Evolutionary conservation across 2,113 vertebrate genomes (phyloP).

Genomic region (Beaufortia kweichowensis): DNA sequence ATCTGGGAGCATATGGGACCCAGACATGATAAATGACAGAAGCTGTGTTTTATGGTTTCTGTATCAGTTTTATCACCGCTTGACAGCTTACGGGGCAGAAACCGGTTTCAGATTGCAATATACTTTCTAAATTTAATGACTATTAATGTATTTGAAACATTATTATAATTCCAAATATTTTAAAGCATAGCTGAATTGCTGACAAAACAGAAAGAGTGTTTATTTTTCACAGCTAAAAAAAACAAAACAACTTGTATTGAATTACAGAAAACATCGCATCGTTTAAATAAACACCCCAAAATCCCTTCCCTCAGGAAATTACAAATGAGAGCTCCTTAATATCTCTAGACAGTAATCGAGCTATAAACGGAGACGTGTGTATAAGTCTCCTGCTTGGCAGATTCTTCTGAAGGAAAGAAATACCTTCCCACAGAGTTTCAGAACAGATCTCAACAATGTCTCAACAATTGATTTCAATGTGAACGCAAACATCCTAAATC

Average conservation of each 20-base stretch:
- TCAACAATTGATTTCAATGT: not conserved
- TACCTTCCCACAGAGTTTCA: no score
- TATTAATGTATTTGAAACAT: not conserved
- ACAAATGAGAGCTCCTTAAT: no score
- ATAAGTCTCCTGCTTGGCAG: not conserved
- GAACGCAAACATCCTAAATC: not conserved
- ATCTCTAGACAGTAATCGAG: no score
- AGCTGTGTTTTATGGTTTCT: slow-evolving; percentile 34
- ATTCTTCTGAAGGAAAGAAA: no score
- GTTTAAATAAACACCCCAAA: no score
- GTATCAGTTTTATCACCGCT: not conserved
- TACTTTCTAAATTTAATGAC: not conserved
- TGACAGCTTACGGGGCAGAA: not conserved
- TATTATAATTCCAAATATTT: not conserved
- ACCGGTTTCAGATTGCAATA: not conserved
- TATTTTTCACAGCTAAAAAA: not conserved
- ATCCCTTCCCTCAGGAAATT: no score
- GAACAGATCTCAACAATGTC: not conserved
- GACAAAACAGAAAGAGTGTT: no score
- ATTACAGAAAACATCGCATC: no score
- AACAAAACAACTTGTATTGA: no score
- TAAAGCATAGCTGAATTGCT: no score
- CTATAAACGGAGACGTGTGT: no score
- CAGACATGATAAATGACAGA: slow-evolving; percentile 15
- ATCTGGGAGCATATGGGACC: slow-evolving; percentile 21